Base-by-base conservation (phyloP, 2,797 vertebrate species). In the Sparus aurata region DNA sequence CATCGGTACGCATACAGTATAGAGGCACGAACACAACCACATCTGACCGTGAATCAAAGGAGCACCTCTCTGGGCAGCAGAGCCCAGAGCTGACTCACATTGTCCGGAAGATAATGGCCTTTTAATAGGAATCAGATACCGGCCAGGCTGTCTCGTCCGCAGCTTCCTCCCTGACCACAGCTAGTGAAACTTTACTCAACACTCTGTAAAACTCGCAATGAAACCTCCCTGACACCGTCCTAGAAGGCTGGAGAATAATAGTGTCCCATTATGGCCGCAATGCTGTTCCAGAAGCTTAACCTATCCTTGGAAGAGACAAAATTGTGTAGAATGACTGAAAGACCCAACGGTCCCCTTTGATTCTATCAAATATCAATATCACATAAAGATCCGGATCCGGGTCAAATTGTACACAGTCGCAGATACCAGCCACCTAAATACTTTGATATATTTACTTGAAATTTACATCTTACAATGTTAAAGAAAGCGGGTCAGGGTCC, bases 171-270 rank as follows among this genome's bases (percentile, higher is more conserved):
- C 69, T 52, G 78, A 90, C 85, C 81, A 57, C 87, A 85, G 79
- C 83, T 59, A 71, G 88, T 88, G 87, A 90, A 87, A 88, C 78
- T 79, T 38, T 85, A 88, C 87, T 84, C 85, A 83, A 84, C 84
- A 90, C 75, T 83, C 84, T 86, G 88, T 91, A 87, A 92, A 92
- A 91, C 15, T 41, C 55, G 57, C 87, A 88, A 53, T 92, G 87
- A 91, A 91, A 84, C 62, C 15, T n/a, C 34, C 69, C 25, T 80
- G 61, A 23, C 20, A 55, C 72, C 38, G 8, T 65, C 63, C 75
- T 73, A 73, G 70, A 75, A 82, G 58, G 20, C 38, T 1, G 2
- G 12, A 58, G 23, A 49, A 34, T 68, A 82, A 54, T 23, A 72
- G 49, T 27, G 63, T 64, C 55, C 55, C 7, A 12, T 47, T 43